A percentile compares a stretch with the other conserved stretches of the same genome.
phyloP scores from a whole-genome alignment of 2,888 invertebrate genomes.

The Drosophila cracens region DNA sequence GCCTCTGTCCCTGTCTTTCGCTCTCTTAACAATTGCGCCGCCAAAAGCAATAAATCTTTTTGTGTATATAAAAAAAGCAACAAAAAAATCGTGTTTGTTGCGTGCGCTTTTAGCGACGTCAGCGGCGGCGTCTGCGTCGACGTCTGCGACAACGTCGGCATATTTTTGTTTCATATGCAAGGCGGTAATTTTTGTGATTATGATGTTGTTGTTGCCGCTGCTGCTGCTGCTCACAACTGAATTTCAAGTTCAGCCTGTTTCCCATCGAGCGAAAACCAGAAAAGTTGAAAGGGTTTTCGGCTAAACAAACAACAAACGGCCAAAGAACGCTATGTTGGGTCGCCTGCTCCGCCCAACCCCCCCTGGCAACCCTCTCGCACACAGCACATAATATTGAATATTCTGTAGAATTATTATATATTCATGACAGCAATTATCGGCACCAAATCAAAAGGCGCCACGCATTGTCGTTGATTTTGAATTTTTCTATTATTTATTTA shows the following conservation, averaged over 20 bases:
- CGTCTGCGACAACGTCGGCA: conserved; percentile 39
- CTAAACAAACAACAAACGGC: conserved; percentile 46
- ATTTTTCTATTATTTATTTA: conserved; percentile 45
- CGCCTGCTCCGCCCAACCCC: conserved; percentile 16
- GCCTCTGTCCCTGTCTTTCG: conserved; percentile 4
- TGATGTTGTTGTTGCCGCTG: conserved; percentile 60
- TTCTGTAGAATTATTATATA: conserved; percentile 53
- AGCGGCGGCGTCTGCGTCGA: conserved; percentile 25
- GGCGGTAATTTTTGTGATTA: conserved; percentile 77
- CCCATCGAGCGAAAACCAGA: conserved; percentile 45
- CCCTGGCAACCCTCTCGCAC: neutral
- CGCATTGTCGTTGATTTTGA: conserved; percentile 20
- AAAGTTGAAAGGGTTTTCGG: conserved; percentile 66
- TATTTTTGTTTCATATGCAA: conserved; percentile 79
- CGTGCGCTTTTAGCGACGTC: conserved; percentile 63
- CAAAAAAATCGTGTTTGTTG: conserved; percentile 64
- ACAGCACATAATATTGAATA: conserved; percentile 26
- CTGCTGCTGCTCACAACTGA: conserved; percentile 45
- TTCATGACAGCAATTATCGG: conserved; percentile 79
- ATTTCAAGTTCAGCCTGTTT: conserved; percentile 78
- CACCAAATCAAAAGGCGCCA: conserved; percentile 65
- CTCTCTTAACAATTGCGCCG: conserved; percentile 72
- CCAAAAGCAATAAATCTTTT: conserved; percentile 80
- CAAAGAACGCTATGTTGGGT: conserved; percentile 18
- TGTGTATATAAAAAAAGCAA: conserved; percentile 45